A percentile compares a stretch with the other conserved stretches of the same genome.
Evolutionary conservation across 2,113 vertebrate genomes (phyloP).

Genomic region (Ochotona curzoniae): DNA sequence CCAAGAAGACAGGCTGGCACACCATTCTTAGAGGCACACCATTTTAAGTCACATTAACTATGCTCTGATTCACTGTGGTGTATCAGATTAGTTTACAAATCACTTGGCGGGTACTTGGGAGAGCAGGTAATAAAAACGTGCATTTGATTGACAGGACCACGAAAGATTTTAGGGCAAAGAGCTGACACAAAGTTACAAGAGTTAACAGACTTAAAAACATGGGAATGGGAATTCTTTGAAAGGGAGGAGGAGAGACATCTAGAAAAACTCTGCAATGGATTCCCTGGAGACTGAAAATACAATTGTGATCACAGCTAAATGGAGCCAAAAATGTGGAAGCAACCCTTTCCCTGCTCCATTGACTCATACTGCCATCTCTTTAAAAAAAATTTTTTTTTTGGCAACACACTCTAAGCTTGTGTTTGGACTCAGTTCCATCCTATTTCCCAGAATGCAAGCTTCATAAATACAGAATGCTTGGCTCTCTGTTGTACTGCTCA

Average conservation of each 20-base stretch:
- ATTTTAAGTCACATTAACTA: slow-evolving; percentile 31
- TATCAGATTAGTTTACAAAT: slow-evolving; percentile 61
- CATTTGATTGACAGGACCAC: background rate
- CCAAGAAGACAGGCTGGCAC: slow-evolving; percentile 47
- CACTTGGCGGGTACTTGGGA: background rate
- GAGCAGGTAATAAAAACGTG: background rate
- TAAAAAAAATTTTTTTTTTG: too few relatives aligned
- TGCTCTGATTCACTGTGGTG: background rate
- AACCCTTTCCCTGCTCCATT: background rate
- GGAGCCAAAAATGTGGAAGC: background rate
- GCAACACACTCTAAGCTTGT: too few relatives aligned
- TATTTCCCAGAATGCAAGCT: background rate
- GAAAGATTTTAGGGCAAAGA: background rate
- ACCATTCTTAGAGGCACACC: background rate
- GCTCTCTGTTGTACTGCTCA: background rate
- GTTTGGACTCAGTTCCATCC: background rate
- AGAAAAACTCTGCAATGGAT: background rate
- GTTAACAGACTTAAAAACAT: background rate
- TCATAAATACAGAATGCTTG: background rate
- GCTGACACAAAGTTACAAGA: background rate
- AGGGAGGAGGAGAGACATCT: background rate
- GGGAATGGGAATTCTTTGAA: background rate
- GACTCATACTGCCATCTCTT: background rate
- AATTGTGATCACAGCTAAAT: background rate
- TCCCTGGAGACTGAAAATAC: background rate